Base-by-base conservation (phyloP, 1,140 invertebrate genomes). In the Nephotettix cincticeps region DNA sequence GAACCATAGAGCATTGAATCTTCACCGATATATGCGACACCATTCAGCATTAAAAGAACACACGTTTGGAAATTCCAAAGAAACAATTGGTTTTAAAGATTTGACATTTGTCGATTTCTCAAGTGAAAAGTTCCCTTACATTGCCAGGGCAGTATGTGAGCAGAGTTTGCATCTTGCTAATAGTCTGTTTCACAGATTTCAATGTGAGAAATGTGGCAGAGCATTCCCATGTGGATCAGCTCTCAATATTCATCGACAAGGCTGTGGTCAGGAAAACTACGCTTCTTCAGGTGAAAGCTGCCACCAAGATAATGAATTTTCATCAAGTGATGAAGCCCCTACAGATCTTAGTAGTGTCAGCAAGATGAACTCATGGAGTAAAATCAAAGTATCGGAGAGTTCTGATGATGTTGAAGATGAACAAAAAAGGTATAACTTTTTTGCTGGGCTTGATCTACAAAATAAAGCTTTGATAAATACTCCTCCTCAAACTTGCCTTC, bases 51-150 rank as follows among this genome's bases (percentile, higher is more conserved):
- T 83, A 82, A 67, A 83, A 86, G 32, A 75, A 65, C 1, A 74
- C 54, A 51, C 43, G 21, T 14, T 56, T 75, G 17, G 72, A 29
- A 68, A 51, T 25, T 21, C 61, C n/a, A 79, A 2, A 76, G 78
- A 79, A 0, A 81, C 86, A 0, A 79, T 86, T 0, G 90, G 90
- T 1, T 93, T 91, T 77, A 84, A 89, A 64, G 90, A 94, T 79
- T 79, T 93, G n/a, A 89, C 86, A 1, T 92, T 91, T 77, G 86
- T 91, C 0, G 91, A 94, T 76, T 94, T 93, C 75, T 90, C 91
- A 0, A 88, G 86, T 28, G 84, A 86, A 54, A 94, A 94, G 77
- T 93, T 93, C 76, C 86, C 92, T 0, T 82, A 91, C 36, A 93
- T 94, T 56, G 89, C 91, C 0, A 86, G 89, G 69, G 85, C 86